Base-by-base conservation (phyloP, 2,113 vertebrate genomes). In the Esox niger region DNA sequence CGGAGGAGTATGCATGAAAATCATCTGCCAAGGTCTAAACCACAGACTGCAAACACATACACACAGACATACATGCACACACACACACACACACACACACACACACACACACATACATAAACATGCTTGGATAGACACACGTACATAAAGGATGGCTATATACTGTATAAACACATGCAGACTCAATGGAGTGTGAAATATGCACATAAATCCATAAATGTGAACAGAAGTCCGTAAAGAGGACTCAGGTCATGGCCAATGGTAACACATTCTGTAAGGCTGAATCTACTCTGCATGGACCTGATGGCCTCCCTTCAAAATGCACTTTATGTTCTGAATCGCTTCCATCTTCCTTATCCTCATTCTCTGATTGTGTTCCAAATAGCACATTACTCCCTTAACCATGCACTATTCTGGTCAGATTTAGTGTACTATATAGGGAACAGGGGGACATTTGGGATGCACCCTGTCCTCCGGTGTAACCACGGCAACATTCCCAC, bases 11-110 rank as follows among this genome's bases (percentile, higher is more conserved):
- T 68, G 77, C 79, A 76, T 49, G 76, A 78, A 76, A 62, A 58
- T 69, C 55, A 82, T 74, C 77, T 33, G 74, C 68, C 75, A 63
- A 87, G 87, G 84, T 86, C 77, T 31, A 25, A 26, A n/a, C 17
- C 43, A 15, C 47, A 35, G 27, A 25, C 26, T 31, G 57, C 27
- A 17, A 7, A n/a, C 25, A 38, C 38, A 38, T 13, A 38, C 35
- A 38, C 38, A 43, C 35, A 2, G 2, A 23, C 15, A 70, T 46
- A 59, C 59, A 55, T 55, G 35, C 47, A 71, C 64, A 78, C 56
- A 66, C 64, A 25, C 4, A 1, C 65, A 61, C 25, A 62, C 68
- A 68, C 54, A 61, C 26, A 69, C 6, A 13, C 26, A 59, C 27
- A 17, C 26, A 59, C 17, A 68, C 31, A 46, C 29, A 55, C 29